Conservation (phyloP, 2,797 vertebrate genomes). For the Nyctalus aviator region DNA sequence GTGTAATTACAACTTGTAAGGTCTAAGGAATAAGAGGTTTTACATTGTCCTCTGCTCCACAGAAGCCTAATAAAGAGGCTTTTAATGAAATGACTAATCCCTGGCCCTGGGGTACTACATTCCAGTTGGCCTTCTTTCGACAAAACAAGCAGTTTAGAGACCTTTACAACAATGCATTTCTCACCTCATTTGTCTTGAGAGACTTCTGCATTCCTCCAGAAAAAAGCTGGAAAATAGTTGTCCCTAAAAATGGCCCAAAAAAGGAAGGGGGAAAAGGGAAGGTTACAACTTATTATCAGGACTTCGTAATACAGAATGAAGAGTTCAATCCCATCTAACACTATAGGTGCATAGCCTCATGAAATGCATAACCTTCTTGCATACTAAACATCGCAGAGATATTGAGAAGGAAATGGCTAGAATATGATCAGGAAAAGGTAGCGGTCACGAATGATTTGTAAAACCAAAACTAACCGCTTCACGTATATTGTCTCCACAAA, state of each 20-base stretch:
- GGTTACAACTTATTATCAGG: background rate
- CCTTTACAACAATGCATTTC: constrained; percentile 15
- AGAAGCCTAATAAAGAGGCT: background rate
- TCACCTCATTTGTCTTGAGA: constrained; percentile 44
- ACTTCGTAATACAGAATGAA: background rate
- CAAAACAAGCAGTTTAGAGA: background rate
- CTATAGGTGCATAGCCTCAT: too few species aligned
- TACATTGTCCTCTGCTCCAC: background rate
- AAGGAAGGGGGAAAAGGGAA: rapidly evolving
- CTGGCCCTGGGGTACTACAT: background rate
- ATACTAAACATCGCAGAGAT: background rate
- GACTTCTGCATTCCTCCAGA: background rate
- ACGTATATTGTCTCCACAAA: background rate
- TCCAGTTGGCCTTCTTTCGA: background rate
- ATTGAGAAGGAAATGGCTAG: background rate
- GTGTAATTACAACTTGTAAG: background rate
- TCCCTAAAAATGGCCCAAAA: constrained; percentile 12
- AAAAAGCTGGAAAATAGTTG: constrained; percentile 45
- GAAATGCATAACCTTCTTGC: background rate
- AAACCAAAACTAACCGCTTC: background rate
- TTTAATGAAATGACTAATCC: constrained; percentile 18
- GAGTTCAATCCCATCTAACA: background rate
- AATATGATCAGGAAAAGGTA: background rate
- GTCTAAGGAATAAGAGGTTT: background rate
- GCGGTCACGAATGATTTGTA: background rate